Percentiles rank a stretch among this genome's conserved stretches.
These are phyloP conservation scores for Periparus ater DNA, from an alignment of 2,797 vertebrate species.

Conservation along the genomic window DNA sequence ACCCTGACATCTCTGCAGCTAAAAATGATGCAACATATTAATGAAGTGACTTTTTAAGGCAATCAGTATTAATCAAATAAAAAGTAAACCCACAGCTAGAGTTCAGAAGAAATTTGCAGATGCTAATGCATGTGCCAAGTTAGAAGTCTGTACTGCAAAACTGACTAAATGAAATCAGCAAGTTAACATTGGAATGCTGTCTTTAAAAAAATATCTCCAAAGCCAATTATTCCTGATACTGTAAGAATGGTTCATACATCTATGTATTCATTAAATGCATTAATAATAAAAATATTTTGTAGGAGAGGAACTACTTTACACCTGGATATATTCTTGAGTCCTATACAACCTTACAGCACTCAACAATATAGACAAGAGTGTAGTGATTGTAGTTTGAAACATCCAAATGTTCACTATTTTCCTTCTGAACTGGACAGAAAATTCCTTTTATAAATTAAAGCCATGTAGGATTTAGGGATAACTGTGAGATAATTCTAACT, in stretches of 20 bases:
- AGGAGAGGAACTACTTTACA: neutral
- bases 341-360: fast-evolving
- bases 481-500: neutral
- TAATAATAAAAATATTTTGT: neutral
- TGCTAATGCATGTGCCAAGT: neutral
- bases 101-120: neutral
- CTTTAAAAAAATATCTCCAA: neutral
- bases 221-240: neutral
- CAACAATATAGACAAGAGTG: neutral
- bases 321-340: neutral
- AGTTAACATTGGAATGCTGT: neutral
- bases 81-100: neutral
- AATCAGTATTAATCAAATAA: neutral
- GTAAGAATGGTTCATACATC: neutral
- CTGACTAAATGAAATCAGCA: neutral
- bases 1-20: neutral
- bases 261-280: neutral
- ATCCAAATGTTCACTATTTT: neutral
- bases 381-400: neutral
- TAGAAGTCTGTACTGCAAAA: neutral
- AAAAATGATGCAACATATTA: neutral
- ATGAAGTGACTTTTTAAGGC: neutral
- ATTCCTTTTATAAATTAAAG: neutral
- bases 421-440: neutral
- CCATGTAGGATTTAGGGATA: neutral